phyloP scores from a whole-genome alignment of 2,113 vertebrate genomes.

The Bufo gargarizans region DNA sequence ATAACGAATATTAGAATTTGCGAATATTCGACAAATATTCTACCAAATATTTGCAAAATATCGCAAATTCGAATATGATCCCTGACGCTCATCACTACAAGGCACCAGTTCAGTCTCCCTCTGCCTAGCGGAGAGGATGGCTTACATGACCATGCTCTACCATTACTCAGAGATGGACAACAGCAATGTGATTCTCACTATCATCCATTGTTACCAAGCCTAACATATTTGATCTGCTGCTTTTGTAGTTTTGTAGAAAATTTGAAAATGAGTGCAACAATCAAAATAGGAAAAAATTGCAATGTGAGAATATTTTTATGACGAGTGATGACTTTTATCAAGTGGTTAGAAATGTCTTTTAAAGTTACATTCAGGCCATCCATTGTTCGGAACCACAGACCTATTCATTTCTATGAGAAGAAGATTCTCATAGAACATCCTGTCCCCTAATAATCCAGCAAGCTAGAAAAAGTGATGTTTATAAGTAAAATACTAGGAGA shows the following conservation, averaged over 20 bases:
- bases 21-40: too few species aligned
- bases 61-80: too few species aligned
- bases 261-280: not conserved
- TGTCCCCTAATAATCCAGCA: not conserved
- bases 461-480: slow-evolving; percentile 1
- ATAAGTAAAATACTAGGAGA: not conserved
- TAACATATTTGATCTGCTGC: not conserved
- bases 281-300: not conserved
- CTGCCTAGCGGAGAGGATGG: too few species aligned
- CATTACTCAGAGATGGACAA: too few species aligned
- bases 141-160: too few species aligned
- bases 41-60: too few species aligned
- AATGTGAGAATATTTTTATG: not conserved
- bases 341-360: not conserved
- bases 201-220: too few species aligned
- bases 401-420: not conserved
- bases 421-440: slow-evolving; percentile 4
- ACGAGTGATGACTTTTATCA: not conserved
- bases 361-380: not conserved
- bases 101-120: too few species aligned
- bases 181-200: not conserved
- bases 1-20: too few species aligned
- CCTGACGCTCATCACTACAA: too few species aligned
- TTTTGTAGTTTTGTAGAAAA: not conserved
- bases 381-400: not conserved